phyloP scores from a whole-genome alignment of 2,888 invertebrate genomes.

The Magallana nippona region DNA sequence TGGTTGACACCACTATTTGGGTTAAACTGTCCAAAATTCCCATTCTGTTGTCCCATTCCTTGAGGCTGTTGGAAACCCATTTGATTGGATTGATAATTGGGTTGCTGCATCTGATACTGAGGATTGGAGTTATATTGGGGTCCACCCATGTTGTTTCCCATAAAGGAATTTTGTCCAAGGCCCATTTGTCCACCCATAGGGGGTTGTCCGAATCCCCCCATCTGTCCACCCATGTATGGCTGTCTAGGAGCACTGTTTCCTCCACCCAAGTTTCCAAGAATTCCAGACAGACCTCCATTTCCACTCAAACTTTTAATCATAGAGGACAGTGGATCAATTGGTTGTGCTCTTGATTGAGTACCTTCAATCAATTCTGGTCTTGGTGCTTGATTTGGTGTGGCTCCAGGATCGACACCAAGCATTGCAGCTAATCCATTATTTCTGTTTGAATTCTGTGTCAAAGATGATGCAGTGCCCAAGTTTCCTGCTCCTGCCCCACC shows the following conservation, averaged over 20 bases:
- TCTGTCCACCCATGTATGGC: constrained; percentile 28
- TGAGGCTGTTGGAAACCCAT: constrained; percentile 19
- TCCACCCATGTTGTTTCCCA: constrained; percentile 22
- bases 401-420: constrained; percentile 48
- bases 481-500: constrained; percentile 41
- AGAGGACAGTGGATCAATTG: constrained; percentile 38
- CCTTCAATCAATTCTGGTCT: constrained; percentile 45
- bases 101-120: constrained; percentile 35
- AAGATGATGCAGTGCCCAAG: constrained; percentile 39
- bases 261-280: constrained; percentile 35
- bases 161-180: not conserved
- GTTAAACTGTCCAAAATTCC: constrained; percentile 34
- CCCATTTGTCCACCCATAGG: constrained; percentile 33
- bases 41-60: constrained; percentile 33
- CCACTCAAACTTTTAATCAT: constrained; percentile 30
- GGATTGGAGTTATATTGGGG: constrained; percentile 36
- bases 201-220: constrained; percentile 37
- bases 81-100: constrained; percentile 26
- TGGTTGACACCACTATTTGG: constrained; percentile 11
- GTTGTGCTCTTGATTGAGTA: constrained; percentile 46
- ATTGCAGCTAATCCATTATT: constrained; percentile 38
- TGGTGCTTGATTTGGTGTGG: constrained; percentile 40
- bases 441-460: constrained; percentile 31
- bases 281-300: constrained; percentile 39
- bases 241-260: constrained; percentile 15